These are phyloP conservation scores for Eilema caniola DNA, from an alignment of 2,888 invertebrate species.

Conservation along the genomic window DNA sequence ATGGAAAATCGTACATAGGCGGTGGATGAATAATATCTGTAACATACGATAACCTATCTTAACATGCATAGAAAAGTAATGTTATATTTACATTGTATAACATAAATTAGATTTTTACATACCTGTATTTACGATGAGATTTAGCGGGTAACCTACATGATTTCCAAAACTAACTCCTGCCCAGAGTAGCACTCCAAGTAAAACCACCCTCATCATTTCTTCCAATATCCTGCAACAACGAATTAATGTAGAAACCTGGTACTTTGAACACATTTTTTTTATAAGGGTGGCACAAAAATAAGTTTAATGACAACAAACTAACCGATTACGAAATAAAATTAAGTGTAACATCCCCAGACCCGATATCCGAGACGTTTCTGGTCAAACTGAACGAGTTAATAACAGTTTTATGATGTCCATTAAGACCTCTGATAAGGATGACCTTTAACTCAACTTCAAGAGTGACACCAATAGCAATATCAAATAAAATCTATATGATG, in stretches of 20 bases:
- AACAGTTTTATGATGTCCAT: constrained; percentile 69
- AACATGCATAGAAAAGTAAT: not conserved
- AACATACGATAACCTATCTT: constrained; percentile 35
- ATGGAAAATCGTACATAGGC: constrained; percentile 83
- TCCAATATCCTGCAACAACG: constrained; percentile 81
- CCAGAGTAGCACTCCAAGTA: constrained; percentile 82
- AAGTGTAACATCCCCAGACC: constrained; percentile 57
- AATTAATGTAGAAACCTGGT: constrained; percentile 32
- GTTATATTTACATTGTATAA: not conserved
- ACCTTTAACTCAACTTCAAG: constrained; percentile 43
- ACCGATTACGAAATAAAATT: constrained; percentile 61
- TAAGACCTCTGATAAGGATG: constrained; percentile 66
- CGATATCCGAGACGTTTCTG: constrained; percentile 57
- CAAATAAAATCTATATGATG: not conserved
- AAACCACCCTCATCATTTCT: constrained; percentile 82
- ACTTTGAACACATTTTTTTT: constrained; percentile 54
- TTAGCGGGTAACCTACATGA: constrained; percentile 79
- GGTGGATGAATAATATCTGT: constrained; percentile 80
- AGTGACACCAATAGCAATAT: not conserved
- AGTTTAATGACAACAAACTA: constrained; percentile 57
- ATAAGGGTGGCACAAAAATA: no score
- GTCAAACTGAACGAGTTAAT: constrained; percentile 67
- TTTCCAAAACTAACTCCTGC: constrained; percentile 79
- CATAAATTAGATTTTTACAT: constrained; percentile 19
- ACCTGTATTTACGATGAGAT: constrained; percentile 76